Base-by-base conservation (phyloP, 2,888 invertebrate genomes). In the Trissolcus japonicus region DNA sequence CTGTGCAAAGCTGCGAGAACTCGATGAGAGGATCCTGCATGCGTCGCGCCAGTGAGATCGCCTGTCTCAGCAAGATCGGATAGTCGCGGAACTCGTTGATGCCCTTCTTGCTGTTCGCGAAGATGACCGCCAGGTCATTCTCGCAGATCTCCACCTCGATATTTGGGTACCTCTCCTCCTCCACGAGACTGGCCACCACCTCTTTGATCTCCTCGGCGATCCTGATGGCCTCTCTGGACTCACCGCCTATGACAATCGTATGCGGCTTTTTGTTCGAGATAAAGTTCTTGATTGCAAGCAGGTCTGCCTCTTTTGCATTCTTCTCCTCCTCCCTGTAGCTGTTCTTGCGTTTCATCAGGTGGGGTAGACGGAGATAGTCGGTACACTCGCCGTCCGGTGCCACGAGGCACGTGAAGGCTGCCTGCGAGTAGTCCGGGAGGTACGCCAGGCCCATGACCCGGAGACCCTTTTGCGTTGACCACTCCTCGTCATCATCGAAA, bases 1-100 rank as follows among this genome's bases (percentile, higher is more conserved):
- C 93, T 4, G 97, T 98, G 88, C 98, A 99, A 0, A 99, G 91
- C 86, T 99, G 98, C 0, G 98, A 96, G 88, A 96, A 98, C 89
- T 99, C 99, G 78, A 98, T 93, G 0, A 99, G 90, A 0, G 99
- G 99, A 90, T 99, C 99, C 89, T 99, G 98, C 84, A 98, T 90
- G 73, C 96, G 92, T 19, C 99, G 92, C 0, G 96, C 98, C 74
- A 99, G 90, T 0, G 98, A 98, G 65, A 98, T 94, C 0, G 99
- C 98, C 90, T 99, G 96, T 0, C 98, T 92, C 1, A 99, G 90
- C 13, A 98, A 90, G 55, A 94, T 93, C 0, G 99, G 99, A 89
- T 98, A 98, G 85, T 98, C 98, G 78, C 96, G 92, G 87, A 98
- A 98, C 87, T 98, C 98, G 41, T 92, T 92, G 88, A 92, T 90